A percentile compares a stretch with the other conserved stretches of the same genome.
Evolutionary conservation across 2,797 vertebrate genomes (phyloP).

Genomic region (Helarctos malayanus): DNA sequence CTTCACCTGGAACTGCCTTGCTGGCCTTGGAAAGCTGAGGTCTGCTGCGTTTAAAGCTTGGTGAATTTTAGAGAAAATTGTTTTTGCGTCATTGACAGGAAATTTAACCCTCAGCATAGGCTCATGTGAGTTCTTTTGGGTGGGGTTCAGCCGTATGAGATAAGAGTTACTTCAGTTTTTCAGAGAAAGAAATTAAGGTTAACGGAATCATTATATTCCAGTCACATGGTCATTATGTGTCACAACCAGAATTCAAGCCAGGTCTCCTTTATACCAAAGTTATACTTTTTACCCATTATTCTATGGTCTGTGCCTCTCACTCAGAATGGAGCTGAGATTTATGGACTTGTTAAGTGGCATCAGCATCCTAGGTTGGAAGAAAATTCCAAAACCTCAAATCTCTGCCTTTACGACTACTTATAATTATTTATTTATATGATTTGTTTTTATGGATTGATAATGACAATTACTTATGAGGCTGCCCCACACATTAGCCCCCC

Average conservation of each 20-base stretch:
- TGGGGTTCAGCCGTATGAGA: neutral
- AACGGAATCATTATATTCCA: neutral
- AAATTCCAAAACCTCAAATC: neutral
- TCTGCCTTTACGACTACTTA: neutral
- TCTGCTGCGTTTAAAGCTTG: conserved; percentile 71
- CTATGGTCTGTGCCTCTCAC: neutral
- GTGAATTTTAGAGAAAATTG: conserved; percentile 72
- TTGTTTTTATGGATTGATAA: neutral
- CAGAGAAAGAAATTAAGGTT: neutral
- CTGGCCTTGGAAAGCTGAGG: conserved; percentile 72
- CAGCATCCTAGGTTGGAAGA: neutral
- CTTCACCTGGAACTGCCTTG: conserved; percentile 79
- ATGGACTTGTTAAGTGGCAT: no score
- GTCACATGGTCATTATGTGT: neutral
- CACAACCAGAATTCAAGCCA: neutral
- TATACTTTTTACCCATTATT: neutral
- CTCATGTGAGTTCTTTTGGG: neutral
- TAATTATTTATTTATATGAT: neutral
- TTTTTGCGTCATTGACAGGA: conserved; percentile 34
- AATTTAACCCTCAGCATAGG: neutral
- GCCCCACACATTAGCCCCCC: neutral
- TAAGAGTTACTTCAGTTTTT: neutral
- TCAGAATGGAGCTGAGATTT: neutral
- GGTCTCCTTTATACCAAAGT: neutral
- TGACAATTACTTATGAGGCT: neutral